Conservation (phyloP, 1,140 invertebrate genomes). For the Diabrotica undecimpunctata region DNA sequence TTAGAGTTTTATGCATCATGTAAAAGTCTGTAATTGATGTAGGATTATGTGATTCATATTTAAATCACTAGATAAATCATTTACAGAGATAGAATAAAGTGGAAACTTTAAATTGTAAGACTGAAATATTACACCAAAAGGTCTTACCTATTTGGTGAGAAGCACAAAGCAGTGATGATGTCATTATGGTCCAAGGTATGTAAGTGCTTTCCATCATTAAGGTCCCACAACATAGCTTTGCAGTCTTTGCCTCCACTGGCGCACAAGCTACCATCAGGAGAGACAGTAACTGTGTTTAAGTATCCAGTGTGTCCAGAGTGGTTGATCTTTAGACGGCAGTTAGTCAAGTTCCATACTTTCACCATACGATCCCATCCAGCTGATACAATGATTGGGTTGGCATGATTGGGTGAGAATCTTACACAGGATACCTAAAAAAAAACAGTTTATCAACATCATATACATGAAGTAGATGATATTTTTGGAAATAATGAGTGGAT, state of each 20-base stretch:
- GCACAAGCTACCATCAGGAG: conserved; percentile 98
- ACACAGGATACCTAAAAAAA: conserved; percentile 74
- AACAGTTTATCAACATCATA: not conserved
- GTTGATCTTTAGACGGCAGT: conserved; percentile 98
- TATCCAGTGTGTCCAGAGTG: conserved; percentile 96
- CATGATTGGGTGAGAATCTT: conserved; percentile 95
- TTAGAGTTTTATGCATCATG: conserved; percentile 36
- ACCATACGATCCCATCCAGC: conserved; percentile 98
- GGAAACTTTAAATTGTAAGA: too few species aligned
- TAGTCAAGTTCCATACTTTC: conserved; percentile 99
- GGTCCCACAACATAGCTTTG: conserved; percentile 99
- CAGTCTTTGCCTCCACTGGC: conserved; percentile 99
- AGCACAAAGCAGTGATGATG: conserved; percentile 96
- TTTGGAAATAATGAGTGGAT: too few species aligned
- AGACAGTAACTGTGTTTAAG: conserved; percentile 97
- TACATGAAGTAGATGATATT: too few species aligned
- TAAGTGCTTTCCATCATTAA: conserved; percentile 99
- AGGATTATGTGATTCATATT: too few species aligned
- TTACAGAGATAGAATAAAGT: too few species aligned
- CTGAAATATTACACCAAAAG: too few species aligned
- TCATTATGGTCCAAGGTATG: conserved; percentile 99
- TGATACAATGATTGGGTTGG: conserved; percentile 98
- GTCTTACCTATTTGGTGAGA: conserved; percentile 84
- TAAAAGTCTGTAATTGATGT: conserved; percentile 7
- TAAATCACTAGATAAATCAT: too few species aligned